Evolutionary conservation across 92 coral and sea anemone genomes (phyloP).

Genomic region (Hydrozoanthus gracilis): DNA sequence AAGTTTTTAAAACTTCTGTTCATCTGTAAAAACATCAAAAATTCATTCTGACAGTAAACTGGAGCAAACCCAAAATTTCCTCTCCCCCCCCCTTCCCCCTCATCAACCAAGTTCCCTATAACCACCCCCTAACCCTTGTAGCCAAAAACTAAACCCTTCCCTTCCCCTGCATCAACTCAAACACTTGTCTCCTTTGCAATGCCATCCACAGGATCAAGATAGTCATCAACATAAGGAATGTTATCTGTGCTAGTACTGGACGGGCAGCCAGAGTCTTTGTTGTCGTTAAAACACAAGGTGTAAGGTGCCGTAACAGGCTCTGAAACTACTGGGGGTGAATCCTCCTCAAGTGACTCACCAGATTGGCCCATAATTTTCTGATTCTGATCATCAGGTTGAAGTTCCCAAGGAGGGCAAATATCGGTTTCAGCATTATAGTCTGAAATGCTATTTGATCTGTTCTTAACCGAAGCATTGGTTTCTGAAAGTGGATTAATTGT

Average conservation of each 20-base stretch:
- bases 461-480: background rate
- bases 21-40: too few relatives aligned
- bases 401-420: constrained; percentile 34
- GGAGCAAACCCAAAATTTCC: too few relatives aligned
- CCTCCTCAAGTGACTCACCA: background rate
- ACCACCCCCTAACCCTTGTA: too few relatives aligned
- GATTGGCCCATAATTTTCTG: background rate
- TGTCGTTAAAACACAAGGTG: constrained; percentile 28
- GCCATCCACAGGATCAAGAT: background rate
- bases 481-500: constrained; percentile 16
- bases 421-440: background rate
- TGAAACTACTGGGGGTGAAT: background rate
- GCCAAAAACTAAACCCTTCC: background rate
- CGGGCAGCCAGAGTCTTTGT: constrained; percentile 71
- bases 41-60: too few relatives aligned
- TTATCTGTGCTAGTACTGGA: constrained; percentile 59
- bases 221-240: constrained; percentile 22
- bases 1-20: too few relatives aligned
- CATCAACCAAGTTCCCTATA: too few relatives aligned
- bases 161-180: background rate
- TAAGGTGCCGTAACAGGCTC: background rate
- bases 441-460: background rate
- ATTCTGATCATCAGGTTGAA: constrained; percentile 22
- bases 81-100: too few relatives aligned
- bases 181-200: constrained; percentile 19